These are phyloP conservation scores for Coreoperca whiteheadi DNA, from an alignment of 2,113 vertebrate genomes.

Conservation along the genomic window DNA sequence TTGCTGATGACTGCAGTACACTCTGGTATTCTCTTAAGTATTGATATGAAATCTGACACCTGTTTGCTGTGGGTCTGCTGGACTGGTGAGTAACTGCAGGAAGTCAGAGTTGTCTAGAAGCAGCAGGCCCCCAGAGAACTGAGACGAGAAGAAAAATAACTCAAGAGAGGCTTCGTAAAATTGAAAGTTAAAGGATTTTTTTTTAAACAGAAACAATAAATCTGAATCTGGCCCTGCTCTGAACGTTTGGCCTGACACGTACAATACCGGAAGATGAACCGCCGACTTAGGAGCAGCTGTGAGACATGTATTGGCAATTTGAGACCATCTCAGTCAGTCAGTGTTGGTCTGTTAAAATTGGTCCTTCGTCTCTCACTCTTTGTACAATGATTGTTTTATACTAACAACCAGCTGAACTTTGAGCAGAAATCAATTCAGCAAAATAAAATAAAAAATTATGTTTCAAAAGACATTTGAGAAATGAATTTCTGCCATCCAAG, in stretches of 20 bases:
- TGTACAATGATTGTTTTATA: neutral
- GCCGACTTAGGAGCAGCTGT: neutral
- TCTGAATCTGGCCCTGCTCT: neutral
- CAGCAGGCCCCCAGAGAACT: neutral
- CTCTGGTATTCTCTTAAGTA: neutral
- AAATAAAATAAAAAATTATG: neutral
- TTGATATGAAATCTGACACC: neutral
- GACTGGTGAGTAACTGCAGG: neutral
- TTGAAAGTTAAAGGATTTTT: slow-evolving; percentile 1
- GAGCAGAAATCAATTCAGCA: neutral
- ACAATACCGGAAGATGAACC: slow-evolving; percentile 1
- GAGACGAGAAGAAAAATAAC: slow-evolving; percentile 6
- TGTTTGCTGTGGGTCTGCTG: neutral
- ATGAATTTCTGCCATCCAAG: neutral
- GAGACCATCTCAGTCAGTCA: slow-evolving; percentile 5
- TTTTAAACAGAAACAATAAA: slow-evolving; percentile 17
- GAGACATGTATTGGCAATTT: slow-evolving; percentile 4
- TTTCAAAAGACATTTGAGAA: neutral
- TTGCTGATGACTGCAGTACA: neutral
- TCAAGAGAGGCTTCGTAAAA: neutral
- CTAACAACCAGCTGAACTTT: neutral
- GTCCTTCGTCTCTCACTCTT: neutral
- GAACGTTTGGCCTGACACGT: neutral
- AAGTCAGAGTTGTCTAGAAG: neutral
- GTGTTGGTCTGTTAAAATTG: neutral